Evolutionary conservation across 2,888 invertebrate genomes (phyloP).

Genomic region (Mesoligia furuncula): DNA sequence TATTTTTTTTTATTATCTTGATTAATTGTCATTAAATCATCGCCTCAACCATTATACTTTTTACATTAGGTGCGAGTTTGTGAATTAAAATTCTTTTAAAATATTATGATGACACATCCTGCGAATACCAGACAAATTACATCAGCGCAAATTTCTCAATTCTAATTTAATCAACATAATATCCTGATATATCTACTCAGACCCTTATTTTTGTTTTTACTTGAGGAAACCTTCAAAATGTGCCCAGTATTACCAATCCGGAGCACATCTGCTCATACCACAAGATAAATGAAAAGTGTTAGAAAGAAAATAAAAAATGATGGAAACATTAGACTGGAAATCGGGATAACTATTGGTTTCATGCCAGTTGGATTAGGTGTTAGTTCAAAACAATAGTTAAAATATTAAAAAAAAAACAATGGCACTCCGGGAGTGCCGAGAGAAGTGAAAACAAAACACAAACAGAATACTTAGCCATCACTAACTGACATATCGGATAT

Average conservation of each 20-base stretch:
- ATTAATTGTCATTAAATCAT: background rate
- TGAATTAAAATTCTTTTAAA: background rate
- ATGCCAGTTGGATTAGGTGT: background rate
- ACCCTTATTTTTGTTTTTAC: too few species aligned
- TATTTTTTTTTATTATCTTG: background rate
- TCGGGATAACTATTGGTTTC: background rate
- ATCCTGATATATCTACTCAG: background rate
- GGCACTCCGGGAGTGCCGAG: too few species aligned
- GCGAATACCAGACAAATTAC: background rate
- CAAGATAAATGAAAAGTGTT: background rate
- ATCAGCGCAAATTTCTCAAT: background rate
- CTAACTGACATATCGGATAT: too few species aligned
- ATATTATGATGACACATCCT: too few species aligned
- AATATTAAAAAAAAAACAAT: background rate
- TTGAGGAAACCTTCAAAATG: too few species aligned
- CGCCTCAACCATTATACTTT: background rate
- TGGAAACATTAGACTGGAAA: background rate
- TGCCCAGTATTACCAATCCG: too few species aligned
- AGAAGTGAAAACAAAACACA: too few species aligned
- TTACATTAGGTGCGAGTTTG: background rate
- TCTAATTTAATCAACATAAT: background rate
- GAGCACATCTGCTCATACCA: background rate
- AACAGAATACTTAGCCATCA: too few species aligned
- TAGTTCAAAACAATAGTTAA: background rate
- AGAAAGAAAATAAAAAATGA: background rate